Evolutionary conservation across 2,113 vertebrate species (phyloP).

Genomic region (Platysternon megacephalum): DNA sequence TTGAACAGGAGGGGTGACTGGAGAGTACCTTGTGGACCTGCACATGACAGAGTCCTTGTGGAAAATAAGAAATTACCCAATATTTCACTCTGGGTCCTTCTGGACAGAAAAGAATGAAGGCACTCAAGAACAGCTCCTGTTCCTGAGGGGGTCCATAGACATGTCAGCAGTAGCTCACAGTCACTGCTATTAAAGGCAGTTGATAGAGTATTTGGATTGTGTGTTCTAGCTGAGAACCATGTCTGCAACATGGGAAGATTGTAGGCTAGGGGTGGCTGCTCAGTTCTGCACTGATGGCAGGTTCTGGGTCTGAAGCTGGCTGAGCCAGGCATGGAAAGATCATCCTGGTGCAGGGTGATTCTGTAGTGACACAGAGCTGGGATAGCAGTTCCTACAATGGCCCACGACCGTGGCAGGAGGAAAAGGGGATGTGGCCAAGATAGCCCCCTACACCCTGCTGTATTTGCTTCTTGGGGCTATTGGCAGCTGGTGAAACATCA

Average conservation of each 20-base stretch:
- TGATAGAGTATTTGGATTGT: background rate
- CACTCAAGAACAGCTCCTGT: background rate
- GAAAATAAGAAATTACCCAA: background rate
- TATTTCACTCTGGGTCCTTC: background rate
- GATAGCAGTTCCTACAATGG: background rate
- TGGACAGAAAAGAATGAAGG: background rate
- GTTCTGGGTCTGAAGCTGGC: background rate
- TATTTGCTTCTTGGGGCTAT: background rate
- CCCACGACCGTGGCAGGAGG: background rate
- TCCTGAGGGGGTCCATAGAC: background rate
- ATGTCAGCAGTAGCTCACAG: background rate
- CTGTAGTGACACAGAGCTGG: too few species aligned
- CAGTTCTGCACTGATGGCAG: accelerated
- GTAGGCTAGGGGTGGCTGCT: background rate
- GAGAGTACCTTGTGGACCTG: background rate
- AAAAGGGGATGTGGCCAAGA: background rate
- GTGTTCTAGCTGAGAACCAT: background rate
- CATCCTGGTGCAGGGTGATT: too few species aligned
- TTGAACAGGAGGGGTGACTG: background rate
- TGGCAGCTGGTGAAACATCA: background rate
- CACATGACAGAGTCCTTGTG: background rate
- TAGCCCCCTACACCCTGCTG: background rate
- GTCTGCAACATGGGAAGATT: background rate
- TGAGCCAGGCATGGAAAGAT: background rate
- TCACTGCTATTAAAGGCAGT: background rate